Evolutionary conservation across 2,888 invertebrate genomes (phyloP).

Genomic region (Luperina testacea): DNA sequence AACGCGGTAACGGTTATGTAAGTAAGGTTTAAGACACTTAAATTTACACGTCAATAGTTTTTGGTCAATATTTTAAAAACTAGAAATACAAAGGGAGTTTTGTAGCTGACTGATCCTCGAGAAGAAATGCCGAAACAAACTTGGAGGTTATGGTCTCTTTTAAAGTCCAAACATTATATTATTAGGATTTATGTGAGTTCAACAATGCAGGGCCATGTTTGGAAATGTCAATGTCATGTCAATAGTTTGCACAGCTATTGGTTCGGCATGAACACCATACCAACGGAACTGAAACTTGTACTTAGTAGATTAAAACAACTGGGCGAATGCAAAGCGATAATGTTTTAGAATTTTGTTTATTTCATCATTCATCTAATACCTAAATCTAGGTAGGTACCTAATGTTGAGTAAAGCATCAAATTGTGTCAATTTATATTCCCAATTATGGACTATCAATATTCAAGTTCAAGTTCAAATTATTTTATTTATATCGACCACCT

Average conservation of each 20-base stretch:
- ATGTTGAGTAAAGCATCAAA: constrained; percentile 2
- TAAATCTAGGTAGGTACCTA: neutral
- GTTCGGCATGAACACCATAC: neutral
- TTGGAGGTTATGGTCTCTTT: no score
- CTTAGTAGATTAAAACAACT: neutral
- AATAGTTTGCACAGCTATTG: neutral
- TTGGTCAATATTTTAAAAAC: neutral
- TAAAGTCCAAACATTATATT: no score
- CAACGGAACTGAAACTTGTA: neutral
- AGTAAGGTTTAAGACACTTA: neutral
- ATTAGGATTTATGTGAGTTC: no score
- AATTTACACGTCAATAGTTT: neutral
- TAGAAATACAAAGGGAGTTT: neutral
- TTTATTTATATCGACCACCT: neutral
- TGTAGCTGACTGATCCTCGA: neutral
- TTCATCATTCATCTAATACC: constrained; percentile 7
- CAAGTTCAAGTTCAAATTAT: constrained; percentile 29
- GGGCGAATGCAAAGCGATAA: neutral
- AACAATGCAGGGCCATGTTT: no score
- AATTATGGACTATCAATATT: constrained; percentile 4
- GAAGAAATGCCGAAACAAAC: neutral
- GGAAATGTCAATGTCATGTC: no score
- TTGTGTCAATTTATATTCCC: constrained; percentile 14
- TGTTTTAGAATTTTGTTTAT: neutral
- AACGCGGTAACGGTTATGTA: no score